Base-by-base conservation (phyloP, 2,113 vertebrate species). In the Todiramphus saurophagus region DNA sequence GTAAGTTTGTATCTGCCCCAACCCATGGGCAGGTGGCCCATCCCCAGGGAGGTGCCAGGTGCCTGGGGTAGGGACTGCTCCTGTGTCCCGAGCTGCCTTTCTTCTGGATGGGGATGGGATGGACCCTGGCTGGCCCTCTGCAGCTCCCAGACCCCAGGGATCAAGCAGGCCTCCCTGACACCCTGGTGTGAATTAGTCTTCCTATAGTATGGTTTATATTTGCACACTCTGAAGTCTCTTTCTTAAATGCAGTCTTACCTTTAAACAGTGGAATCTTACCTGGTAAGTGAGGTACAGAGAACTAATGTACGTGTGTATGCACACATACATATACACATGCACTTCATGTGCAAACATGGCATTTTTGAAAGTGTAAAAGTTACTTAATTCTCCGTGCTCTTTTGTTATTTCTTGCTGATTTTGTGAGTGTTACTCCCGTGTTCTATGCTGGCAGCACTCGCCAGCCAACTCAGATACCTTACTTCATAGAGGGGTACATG, bases 311-410 rank as follows among this genome's bases (percentile, higher is more conserved):
- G 11, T 12, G 7, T 18, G 18, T 20, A 13, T 7, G 33, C 2
- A 0, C 5, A 5, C 31, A 8, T 13, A 25, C 10, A 55, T 14
- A 31, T 3, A 0, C 3, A 3, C 33, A 7, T 16, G 48, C 14
- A 50, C 24, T 69, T 79, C 35, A 19, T 70, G 41, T 2, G 4
- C 31, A 78, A 85, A 43, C 9, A 3, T 12, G 28, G 13, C 28
- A 41, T 68, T 90, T 76, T 78, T 24, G 16, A 86, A 82, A 44
- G 25, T 66, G 11, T 43, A 39, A 31, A 81, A 46, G 31, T 83
- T 72, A 58, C 43, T 83, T 80, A 27, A 18, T 76, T 68, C 63
- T 46, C 43, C n/a, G 9, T 67, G 14, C 6, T 74, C 19, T 92
- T 64, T 41, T 87, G 44, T 70, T 87, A 33, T 53, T 86, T 69